phyloP scores from a whole-genome alignment of 2,888 invertebrate species.

The Drosophila affinis region DNA sequence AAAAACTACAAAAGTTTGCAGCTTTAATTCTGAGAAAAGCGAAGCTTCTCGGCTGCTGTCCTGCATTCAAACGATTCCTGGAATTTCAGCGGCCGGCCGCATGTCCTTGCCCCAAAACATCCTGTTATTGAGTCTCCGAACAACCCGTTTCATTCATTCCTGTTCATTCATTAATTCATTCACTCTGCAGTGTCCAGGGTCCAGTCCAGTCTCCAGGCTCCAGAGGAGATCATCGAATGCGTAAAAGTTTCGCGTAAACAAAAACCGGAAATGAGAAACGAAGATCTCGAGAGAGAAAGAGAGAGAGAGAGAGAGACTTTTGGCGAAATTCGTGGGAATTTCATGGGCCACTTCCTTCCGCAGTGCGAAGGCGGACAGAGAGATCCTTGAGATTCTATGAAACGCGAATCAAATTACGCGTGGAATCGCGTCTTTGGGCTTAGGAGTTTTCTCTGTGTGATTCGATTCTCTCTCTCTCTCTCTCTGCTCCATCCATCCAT shows the following conservation, averaged over 20 bases:
- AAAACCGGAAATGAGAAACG: slow-evolving; percentile 59
- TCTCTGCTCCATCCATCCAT: slow-evolving; percentile 29
- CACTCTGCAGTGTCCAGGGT: slow-evolving; percentile 2
- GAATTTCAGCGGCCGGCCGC: slow-evolving; percentile 46
- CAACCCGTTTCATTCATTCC: slow-evolving; percentile 58
- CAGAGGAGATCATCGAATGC: slow-evolving; percentile 50
- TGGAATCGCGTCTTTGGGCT: slow-evolving; percentile 10
- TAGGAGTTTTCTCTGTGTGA: not conserved
- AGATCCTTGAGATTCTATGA: slow-evolving; percentile 53
- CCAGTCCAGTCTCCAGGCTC: slow-evolving; percentile 49
- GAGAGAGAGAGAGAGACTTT: slow-evolving; percentile 11
- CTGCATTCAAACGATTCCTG: slow-evolving; percentile 58
- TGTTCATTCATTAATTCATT: slow-evolving; percentile 5
- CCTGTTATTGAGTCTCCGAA: slow-evolving; percentile 60
- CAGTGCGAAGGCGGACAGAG: slow-evolving; percentile 12
- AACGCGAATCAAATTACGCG: slow-evolving; percentile 72
- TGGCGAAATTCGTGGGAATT: slow-evolving; percentile 68
- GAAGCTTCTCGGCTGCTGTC: slow-evolving; percentile 9
- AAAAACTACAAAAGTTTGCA: slow-evolving; percentile 32
- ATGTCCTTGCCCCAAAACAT: slow-evolving; percentile 53
- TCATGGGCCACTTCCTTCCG: slow-evolving; percentile 61
- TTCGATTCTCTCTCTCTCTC: not conserved
- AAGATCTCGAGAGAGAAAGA: slow-evolving; percentile 19
- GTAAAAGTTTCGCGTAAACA: slow-evolving; percentile 71
- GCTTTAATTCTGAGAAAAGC: slow-evolving; percentile 61